These are phyloP conservation scores for Tor tambroides DNA, from an alignment of 2,113 vertebrate species.

Conservation along the genomic window DNA sequence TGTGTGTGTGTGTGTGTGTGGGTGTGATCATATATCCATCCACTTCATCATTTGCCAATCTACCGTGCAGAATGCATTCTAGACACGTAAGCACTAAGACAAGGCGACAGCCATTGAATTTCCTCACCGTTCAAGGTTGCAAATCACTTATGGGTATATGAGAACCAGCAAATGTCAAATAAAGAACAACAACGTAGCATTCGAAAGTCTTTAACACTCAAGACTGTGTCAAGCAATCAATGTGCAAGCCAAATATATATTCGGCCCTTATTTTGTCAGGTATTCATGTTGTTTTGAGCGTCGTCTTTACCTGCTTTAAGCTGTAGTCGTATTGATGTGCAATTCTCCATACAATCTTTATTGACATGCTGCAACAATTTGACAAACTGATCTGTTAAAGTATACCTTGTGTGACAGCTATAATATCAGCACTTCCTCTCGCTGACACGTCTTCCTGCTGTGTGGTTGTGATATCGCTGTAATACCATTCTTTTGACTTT, in stretches of 20 bases:
- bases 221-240: conserved; percentile 9
- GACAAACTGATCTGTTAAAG: conserved; percentile 30
- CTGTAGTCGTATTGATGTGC: conserved; percentile 1
- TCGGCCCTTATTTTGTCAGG: not conserved
- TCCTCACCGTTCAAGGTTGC: not conserved
- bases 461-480: not conserved
- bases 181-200: not conserved
- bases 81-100: conserved; percentile 4
- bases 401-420: conserved; percentile 20
- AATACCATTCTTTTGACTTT: conserved; percentile 10
- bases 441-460: not conserved
- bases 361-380: conserved; percentile 29
- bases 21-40: conserved; percentile 17
- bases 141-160: not conserved
- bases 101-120: conserved; percentile 14
- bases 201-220: not conserved
- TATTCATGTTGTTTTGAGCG: not conserved
- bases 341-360: conserved; percentile 17
- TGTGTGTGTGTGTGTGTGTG: not conserved
- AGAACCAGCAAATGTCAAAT: not conserved
- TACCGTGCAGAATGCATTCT: not conserved
- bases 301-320: not conserved
- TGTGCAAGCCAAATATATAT: not conserved
- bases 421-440: not conserved
- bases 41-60: conserved; percentile 26